Conservation (phyloP, 53 echinoderm and acorn worm genomes). For the Temnopleurus reevesii region DNA sequence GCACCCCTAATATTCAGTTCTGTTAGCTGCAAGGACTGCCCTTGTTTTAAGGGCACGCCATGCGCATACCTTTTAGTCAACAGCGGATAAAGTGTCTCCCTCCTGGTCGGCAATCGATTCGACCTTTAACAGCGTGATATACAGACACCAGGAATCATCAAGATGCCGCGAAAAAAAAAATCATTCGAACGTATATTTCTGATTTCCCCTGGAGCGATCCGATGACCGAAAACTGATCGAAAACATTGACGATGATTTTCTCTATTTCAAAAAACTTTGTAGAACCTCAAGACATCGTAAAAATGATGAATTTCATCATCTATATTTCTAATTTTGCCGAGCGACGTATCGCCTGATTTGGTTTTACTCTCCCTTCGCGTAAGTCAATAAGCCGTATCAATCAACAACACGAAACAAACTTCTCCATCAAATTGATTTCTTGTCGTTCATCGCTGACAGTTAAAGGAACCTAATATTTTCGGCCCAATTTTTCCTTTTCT, state of each 20-base stretch:
- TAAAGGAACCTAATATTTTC: constrained; percentile 43
- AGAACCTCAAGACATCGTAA: background rate
- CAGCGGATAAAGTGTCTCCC: constrained; percentile 35
- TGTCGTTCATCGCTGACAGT: background rate
- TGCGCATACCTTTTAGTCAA: constrained; percentile 1
- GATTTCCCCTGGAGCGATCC: constrained; percentile 35
- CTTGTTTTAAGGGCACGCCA: constrained; percentile 6
- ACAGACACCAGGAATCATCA: background rate
- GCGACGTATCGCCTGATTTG: constrained; percentile 32
- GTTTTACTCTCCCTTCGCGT: constrained; percentile 18
- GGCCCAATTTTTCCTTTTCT: constrained; percentile 21
- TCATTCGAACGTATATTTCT: background rate
- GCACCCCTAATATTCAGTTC: background rate
- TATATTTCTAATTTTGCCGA: constrained; percentile 31
- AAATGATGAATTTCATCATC: constrained; percentile 43
- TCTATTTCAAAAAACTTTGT: constrained; percentile 6
- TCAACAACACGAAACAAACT: constrained; percentile 26
- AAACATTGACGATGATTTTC: constrained; percentile 46
- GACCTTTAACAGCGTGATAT: constrained; percentile 19
- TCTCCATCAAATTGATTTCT: constrained; percentile 42
- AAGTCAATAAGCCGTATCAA: constrained; percentile 51
- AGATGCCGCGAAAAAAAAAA: background rate
- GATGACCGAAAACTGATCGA: constrained; percentile 50
- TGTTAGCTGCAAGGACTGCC: background rate
- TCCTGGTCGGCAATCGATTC: constrained; percentile 20